Evolutionary conservation across 2,888 invertebrate genomes (phyloP).

Genomic region (Bursaphelenchus okinawaensis): DNA sequence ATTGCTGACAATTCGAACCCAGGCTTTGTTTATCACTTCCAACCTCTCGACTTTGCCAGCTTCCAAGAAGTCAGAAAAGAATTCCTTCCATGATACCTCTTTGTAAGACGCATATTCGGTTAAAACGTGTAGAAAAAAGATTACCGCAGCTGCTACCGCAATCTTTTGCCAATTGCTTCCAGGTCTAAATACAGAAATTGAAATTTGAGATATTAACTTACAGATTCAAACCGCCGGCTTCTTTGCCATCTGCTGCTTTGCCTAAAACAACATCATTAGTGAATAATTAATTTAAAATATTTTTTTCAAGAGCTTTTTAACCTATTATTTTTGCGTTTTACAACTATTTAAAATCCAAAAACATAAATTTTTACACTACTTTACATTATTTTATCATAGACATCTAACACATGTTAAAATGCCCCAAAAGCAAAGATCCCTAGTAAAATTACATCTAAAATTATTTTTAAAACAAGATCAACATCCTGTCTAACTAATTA

Average conservation of each 20-base stretch:
- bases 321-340: too few relatives aligned
- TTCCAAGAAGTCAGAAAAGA: constrained; percentile 51
- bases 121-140: constrained; percentile 37
- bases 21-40: constrained; percentile 95
- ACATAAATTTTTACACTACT: too few relatives aligned
- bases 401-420: too few relatives aligned
- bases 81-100: constrained; percentile 57
- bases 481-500: too few relatives aligned
- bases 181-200: not conserved
- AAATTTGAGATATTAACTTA: not conserved
- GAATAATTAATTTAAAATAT: too few relatives aligned
- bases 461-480: too few relatives aligned
- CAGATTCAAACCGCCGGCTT: not conserved
- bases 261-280: too few relatives aligned
- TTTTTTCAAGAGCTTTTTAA: too few relatives aligned
- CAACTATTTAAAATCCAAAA: too few relatives aligned
- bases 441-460: too few relatives aligned
- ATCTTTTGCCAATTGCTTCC: constrained; percentile 41
- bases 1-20: constrained; percentile 75
- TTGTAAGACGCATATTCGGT: constrained; percentile 35
- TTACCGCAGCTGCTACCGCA: constrained; percentile 37
- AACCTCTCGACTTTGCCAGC: constrained; percentile 71
- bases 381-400: too few relatives aligned
- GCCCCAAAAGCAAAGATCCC: too few relatives aligned
- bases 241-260: not conserved